These are phyloP conservation scores for Boleophthalmus pectinirostris DNA, from an alignment of 2,113 vertebrate genomes.

Conservation along the genomic window DNA sequence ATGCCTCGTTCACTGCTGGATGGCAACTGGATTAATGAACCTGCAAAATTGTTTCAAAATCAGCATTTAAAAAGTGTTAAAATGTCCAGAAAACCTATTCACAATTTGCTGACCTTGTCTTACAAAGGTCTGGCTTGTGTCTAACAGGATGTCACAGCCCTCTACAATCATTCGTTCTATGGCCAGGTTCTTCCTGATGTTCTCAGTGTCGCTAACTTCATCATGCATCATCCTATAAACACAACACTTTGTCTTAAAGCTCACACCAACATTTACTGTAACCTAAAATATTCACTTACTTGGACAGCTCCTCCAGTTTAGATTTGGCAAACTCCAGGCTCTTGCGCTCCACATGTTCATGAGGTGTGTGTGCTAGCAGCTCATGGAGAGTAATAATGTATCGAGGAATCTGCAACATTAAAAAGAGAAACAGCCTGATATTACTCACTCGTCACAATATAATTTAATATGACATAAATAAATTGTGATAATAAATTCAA, in stretches of 20 bases:
- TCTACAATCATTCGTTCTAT: conserved; percentile 97
- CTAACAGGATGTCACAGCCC: conserved; percentile 92
- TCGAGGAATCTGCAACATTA: conserved; percentile 85
- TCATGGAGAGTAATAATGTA: conserved; percentile 99
- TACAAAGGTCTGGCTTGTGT: conserved; percentile 96
- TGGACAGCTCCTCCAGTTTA: conserved; percentile 94
- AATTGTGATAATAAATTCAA: too few species aligned
- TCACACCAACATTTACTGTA: not conserved
- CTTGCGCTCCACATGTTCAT: conserved; percentile 96
- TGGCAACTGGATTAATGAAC: conserved; percentile 93
- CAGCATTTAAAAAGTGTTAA: not conserved
- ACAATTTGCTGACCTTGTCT: conserved; percentile 86
- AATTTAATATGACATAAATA: too few species aligned
- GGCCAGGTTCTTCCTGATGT: conserved; percentile 96
- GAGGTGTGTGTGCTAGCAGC: conserved; percentile 95
- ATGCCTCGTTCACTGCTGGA: conserved; percentile 93
- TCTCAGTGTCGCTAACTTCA: conserved; percentile 98
- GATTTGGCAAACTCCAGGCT: conserved; percentile 98
- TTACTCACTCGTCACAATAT: too few species aligned
- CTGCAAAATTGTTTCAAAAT: conserved; percentile 60
- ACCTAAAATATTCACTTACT: conserved; percentile 40
- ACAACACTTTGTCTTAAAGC: not conserved
- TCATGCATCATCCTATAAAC: conserved; percentile 92
- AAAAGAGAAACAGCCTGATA: not conserved
- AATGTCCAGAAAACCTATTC: not conserved